Conservation (phyloP, 2,797 vertebrate genomes). For the Pampus argenteus region DNA sequence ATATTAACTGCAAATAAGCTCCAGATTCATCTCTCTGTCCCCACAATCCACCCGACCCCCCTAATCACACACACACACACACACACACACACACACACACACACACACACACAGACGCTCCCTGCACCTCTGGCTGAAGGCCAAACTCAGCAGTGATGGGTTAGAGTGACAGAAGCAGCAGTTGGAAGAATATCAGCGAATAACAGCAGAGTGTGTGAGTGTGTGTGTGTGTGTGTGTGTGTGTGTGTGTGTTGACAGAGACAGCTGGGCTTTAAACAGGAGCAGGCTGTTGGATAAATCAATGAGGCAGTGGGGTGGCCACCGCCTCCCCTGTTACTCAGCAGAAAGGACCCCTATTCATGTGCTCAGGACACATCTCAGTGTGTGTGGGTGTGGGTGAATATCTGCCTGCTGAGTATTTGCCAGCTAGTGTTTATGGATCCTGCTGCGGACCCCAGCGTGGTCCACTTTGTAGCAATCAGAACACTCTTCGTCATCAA, state of each 20-base stretch:
- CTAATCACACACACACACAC: not conserved
- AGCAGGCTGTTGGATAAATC: conserved; percentile 78
- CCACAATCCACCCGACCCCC: conserved; percentile 4
- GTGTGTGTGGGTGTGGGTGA: conserved; percentile 45
- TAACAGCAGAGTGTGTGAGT: conserved; percentile 34
- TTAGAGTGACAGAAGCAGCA: conserved; percentile 65
- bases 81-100: not conserved
- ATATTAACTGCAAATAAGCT: conserved; percentile 64
- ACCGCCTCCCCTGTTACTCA: conserved; percentile 71
- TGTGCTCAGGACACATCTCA: conserved; percentile 59
- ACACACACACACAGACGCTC: conserved; percentile 24
- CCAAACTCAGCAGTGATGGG: conserved; percentile 54
- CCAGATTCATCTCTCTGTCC: conserved; percentile 51
- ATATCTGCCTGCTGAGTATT: conserved; percentile 63
- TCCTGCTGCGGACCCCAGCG: conserved; percentile 56
- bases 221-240: conserved; percentile 22
- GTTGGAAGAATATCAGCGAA: conserved; percentile 63
- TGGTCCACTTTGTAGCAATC: conserved; percentile 55
- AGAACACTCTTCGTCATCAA: conserved; percentile 45
- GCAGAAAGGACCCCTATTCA: conserved; percentile 70
- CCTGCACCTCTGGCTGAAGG: conserved; percentile 52
- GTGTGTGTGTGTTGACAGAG: conserved; percentile 63
- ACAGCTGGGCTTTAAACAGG: conserved; percentile 78
- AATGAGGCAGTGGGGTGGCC: conserved; percentile 74
- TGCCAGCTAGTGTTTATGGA: conserved; percentile 67